These are phyloP conservation scores for Lycocorax pyrrhopterus DNA, from an alignment of 2,113 vertebrate genomes.

Conservation along the genomic window DNA sequence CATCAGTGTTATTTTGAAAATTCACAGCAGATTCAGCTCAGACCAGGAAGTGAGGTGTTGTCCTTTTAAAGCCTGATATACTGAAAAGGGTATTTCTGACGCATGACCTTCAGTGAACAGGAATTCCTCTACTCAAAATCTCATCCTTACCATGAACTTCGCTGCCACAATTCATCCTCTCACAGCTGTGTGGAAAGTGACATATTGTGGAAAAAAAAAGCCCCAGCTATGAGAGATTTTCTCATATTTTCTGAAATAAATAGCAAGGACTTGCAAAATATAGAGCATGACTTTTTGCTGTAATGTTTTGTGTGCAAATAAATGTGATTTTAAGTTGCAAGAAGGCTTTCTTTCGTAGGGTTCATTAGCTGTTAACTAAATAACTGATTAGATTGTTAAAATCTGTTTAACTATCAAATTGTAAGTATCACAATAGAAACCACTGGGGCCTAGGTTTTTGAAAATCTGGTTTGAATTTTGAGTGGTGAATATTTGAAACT, in stretches of 20 bases:
- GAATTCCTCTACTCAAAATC: conserved; percentile 45
- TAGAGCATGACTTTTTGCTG: background rate
- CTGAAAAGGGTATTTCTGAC: conserved; percentile 73
- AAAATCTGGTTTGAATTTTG: conserved; percentile 54
- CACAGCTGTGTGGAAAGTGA: conserved; percentile 41
- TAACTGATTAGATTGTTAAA: background rate
- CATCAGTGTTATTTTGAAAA: conserved; percentile 51
- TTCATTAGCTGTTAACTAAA: background rate
- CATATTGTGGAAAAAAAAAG: background rate
- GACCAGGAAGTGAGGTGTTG: conserved; percentile 68
- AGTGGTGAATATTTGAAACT: conserved; percentile 1
- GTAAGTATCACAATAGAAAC: background rate
- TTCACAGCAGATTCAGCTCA: conserved; percentile 18
- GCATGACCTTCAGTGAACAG: conserved; percentile 63
- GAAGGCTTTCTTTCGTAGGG: background rate
- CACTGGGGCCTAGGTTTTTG: background rate
- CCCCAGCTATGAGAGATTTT: background rate
- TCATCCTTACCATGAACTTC: conserved; percentile 45
- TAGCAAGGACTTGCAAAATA: background rate
- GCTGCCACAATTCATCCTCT: conserved; percentile 8
- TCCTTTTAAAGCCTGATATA: conserved; percentile 61
- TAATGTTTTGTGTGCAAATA: background rate
- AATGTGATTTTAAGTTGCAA: background rate
- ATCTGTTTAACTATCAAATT: background rate
- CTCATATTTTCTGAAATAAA: conserved; percentile 11